phyloP scores from a whole-genome alignment of 2,113 vertebrate species.

The Rhodinocichla rosea region DNA sequence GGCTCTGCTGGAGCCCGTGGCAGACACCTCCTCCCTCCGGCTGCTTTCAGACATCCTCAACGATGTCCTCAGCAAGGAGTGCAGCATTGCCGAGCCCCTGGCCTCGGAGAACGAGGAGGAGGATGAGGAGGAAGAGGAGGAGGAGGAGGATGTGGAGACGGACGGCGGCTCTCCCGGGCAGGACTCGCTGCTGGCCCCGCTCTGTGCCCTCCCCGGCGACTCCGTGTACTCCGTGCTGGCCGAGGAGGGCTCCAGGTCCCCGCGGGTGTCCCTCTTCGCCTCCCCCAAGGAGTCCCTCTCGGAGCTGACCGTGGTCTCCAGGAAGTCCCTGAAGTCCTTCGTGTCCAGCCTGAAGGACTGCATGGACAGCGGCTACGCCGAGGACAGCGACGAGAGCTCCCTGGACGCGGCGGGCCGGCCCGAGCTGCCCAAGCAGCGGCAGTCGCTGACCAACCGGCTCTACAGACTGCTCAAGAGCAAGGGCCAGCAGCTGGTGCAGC shows the following conservation, averaged over 20 bases:
- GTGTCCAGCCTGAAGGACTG: constrained; percentile 84
- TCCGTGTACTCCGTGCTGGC: constrained; percentile 68
- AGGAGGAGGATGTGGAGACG: constrained; percentile 70
- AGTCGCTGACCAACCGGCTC: constrained; percentile 80
- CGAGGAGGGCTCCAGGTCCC: constrained; percentile 58
- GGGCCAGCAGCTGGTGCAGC: constrained; percentile 70
- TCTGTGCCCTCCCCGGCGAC: constrained; percentile 72
- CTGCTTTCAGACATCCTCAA: constrained; percentile 84
- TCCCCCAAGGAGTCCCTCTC: constrained; percentile 84
- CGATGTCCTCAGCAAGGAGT: constrained; percentile 84
- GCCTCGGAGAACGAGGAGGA: constrained; percentile 67
- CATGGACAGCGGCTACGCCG: constrained; percentile 88
- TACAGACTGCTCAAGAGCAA: constrained; percentile 85
- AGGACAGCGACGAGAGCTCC: constrained; percentile 83
- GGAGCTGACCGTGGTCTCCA: constrained; percentile 78
- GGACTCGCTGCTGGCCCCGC: constrained; percentile 72
- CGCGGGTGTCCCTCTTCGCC: constrained; percentile 56
- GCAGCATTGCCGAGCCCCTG: constrained; percentile 51
- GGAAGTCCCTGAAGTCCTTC: constrained; percentile 78
- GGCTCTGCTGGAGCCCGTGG: background rate
- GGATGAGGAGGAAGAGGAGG: constrained; percentile 74
- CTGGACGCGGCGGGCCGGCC: constrained; percentile 16
- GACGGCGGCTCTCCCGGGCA: constrained; percentile 3
- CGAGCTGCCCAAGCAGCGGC: constrained; percentile 44
- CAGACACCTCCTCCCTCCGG: background rate